Evolutionary conservation across 2,797 vertebrate species (phyloP), one percentile per base, ranked within the genome.

Genomic region (Limosa lapponica): DNA sequence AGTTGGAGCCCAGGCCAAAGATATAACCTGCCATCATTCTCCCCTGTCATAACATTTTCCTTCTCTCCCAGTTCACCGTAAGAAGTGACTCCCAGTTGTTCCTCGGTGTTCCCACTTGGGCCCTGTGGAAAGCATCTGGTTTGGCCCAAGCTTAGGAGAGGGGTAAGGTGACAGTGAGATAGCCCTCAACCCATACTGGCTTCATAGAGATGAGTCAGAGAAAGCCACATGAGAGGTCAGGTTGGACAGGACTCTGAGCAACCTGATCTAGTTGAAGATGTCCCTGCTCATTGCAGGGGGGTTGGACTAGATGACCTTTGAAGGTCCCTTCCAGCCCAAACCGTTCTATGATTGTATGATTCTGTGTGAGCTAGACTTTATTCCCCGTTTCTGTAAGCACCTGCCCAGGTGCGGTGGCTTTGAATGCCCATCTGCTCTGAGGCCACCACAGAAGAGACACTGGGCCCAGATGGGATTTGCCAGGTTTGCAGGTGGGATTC

Each of bases 331-430:
- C 61, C 61, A 43, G 43, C 28, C 13, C 39, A 43, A 43, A 43
- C 39, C 32, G 8, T 32, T 32, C 28, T 64, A 64, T 43, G 37
- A 30, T 62, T 62, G 37, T 62, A 41, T 30, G 20, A 32, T 64
- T 64, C 39, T 64, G 16, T n/a, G 27, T 23, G n/a, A 62, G 13
- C 24, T 44, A 30, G 39, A 55, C 23, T 87, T 67, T n/a, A 23
- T 74, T 87, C 36, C 8, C 46, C 25, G 13, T 64, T 71, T 71
- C 10, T 78, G 78, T 37, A 61, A 78, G 39, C 28, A 64, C 24
- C 23, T 90, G 10, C 10, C 14, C 1, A 3, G 28, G 2, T 75
- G n/a, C 1, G 1, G 6, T 66, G 67, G 15, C 36, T 55, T 44
- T 34, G 69, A 58, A 64, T 57, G 4, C 8, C 25, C 13, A 10